Conservation (phyloP, 2,113 vertebrate species). For the Setophaga coronata region DNA sequence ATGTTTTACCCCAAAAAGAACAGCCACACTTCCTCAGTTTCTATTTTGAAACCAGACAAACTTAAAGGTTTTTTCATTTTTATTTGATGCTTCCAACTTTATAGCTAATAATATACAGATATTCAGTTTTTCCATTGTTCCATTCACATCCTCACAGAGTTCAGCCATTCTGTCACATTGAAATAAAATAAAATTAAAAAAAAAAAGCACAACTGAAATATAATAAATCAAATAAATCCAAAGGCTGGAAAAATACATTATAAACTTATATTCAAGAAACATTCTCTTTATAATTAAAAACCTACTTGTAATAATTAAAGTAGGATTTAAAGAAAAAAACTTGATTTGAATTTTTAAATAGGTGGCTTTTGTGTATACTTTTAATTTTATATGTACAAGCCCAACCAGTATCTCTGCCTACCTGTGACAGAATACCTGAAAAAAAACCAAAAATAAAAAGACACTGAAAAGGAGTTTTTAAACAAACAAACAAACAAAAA, state of each 20-base stretch:
- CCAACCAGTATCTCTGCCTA: conserved; percentile 22
- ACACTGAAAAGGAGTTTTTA: background rate
- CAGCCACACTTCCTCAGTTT: background rate
- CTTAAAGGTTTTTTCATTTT: background rate
- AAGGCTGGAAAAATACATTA: conserved; percentile 58
- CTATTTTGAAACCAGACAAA: background rate
- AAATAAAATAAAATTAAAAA: background rate
- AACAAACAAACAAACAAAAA: background rate
- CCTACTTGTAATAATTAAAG: conserved; percentile 50
- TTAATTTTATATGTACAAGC: conserved; percentile 56
- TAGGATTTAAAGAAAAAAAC: conserved; percentile 48
- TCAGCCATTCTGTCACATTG: conserved; percentile 38
- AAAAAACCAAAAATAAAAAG: background rate
- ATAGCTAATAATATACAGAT: conserved; percentile 59
- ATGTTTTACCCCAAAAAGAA: background rate
- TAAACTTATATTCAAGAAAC: conserved; percentile 60
- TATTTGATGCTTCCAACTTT: conserved; percentile 51
- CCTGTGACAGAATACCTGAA: conserved; percentile 53
- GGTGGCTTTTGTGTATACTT: conserved; percentile 29
- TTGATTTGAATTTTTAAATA: conserved; percentile 69
- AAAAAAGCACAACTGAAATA: conserved; percentile 45
- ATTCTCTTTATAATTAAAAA: conserved; percentile 63
- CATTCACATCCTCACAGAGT: conserved; percentile 45
- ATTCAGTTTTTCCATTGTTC: background rate
- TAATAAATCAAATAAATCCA: conserved; percentile 1